Conservation (phyloP, 1,140 invertebrate genomes). For the Lanistes nyassanus region DNA sequence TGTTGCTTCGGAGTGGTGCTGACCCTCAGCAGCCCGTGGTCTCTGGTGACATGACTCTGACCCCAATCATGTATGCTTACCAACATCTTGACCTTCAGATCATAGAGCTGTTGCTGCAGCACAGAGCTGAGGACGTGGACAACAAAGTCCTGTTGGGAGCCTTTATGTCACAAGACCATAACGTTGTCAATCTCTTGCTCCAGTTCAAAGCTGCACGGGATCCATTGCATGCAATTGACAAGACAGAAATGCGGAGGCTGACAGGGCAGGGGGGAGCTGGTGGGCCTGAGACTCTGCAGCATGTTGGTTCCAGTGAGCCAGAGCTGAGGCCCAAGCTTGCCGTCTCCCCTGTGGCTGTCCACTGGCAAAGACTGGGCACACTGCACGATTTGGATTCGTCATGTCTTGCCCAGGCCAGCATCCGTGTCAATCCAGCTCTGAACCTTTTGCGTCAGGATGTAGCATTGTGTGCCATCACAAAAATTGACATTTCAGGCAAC, state of each 20-base stretch:
- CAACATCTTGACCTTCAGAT: constrained; percentile 72
- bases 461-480: constrained; percentile 89
- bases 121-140: constrained; percentile 89
- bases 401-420: constrained; percentile 78
- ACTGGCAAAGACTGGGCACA: constrained; percentile 85
- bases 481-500: constrained; percentile 94
- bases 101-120: constrained; percentile 81
- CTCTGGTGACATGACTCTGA: constrained; percentile 55
- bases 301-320: constrained; percentile 39
- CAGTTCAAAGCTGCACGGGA: constrained; percentile 52
- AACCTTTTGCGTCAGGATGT: constrained; percentile 61
- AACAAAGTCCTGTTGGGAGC: constrained; percentile 82
- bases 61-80: constrained; percentile 78
- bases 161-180: constrained; percentile 76
- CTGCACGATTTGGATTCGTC: constrained; percentile 74
- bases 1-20: constrained; percentile 77
- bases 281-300: constrained; percentile 28
- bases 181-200: constrained; percentile 75
- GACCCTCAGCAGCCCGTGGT: constrained; percentile 67
- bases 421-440: constrained; percentile 50
- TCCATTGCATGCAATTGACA: constrained; percentile 45
- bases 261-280: constrained; percentile 21
- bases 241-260: constrained; percentile 37
- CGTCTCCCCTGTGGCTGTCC: constrained; percentile 87
- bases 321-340: constrained; percentile 78